Evolutionary conservation across 2,797 vertebrate species (phyloP), one percentile per base, ranked within the genome.

Genomic region (Hylomyscus alleni): DNA sequence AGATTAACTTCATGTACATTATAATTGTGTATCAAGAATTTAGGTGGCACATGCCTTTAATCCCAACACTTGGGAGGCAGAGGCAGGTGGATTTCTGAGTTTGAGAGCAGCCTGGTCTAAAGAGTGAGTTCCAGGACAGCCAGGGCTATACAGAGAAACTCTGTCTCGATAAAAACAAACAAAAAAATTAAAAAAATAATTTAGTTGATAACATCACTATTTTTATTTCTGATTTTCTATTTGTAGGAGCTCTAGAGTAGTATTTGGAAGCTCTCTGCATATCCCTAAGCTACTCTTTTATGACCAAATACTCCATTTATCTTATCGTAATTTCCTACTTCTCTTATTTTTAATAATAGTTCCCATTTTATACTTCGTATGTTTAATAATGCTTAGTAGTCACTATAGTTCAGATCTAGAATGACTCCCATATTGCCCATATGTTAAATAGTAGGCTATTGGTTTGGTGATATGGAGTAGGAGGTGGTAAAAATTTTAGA

Each of bases 171-270:
- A 44, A 44, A 44, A 44, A 44, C 44, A 44, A 44, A 44, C 44
- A 44, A 44, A 44, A 44, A 44, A 6, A 44, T 6, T 6, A 44
- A 44, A 44, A 44, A 44, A 44, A 44, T 44, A 91, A 91, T 69
- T 91, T 91, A 60, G 31, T 20, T 56, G 78, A 78, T 8, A 84
- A 69, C 54, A 34, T 20, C 7, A 50, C 34, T 54, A 1, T 75
- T 67, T 95, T 95, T 67, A 90, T 83, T 95, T 94, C 81, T 29
- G 73, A 5, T 58, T 89, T 82, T 87, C 47, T 22, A 14, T 88
- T 92, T 56, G 1, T 10, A 22, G 60, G 5, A 83, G 31, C 26
- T 82, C 20, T 1, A 13, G 22, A 60, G 67, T 80, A 93, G 89
- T 62, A 54, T 34, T 93, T 90, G 76, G 77, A 90, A 82, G 54